Evolutionary conservation across 2,888 invertebrate genomes (phyloP).

Genomic region (Cantharis rufa): DNA sequence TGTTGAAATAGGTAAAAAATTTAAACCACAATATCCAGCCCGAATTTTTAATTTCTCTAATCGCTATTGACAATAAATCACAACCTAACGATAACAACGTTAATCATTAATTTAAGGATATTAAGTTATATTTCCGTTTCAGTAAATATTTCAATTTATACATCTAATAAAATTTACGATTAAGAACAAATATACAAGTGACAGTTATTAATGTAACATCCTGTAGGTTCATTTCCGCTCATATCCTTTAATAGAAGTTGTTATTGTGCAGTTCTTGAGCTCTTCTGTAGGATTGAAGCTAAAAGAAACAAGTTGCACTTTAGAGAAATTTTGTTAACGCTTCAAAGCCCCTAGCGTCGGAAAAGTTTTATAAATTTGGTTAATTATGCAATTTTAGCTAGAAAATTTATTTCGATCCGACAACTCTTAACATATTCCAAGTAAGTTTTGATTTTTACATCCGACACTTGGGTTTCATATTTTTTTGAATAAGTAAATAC

Average conservation of each 20-base stretch:
- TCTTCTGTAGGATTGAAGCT: constrained; percentile 48
- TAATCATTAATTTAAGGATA: neutral
- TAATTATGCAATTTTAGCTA: neutral
- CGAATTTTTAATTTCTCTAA: constrained; percentile 34
- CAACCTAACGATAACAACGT: constrained; percentile 38
- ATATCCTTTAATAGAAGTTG: constrained; percentile 34
- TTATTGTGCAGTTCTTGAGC: constrained; percentile 42
- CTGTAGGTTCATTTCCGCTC: constrained; percentile 11
- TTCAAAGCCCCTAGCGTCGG: neutral
- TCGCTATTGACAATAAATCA: constrained; percentile 37
- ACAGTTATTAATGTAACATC: constrained; percentile 26
- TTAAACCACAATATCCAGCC: constrained; percentile 35
- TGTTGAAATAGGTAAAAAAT: neutral
- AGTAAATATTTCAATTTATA: neutral
- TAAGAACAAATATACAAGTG: constrained; percentile 24
- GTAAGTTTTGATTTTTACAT: neutral
- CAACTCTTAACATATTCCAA: neutral
- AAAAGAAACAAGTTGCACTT: constrained; percentile 26
- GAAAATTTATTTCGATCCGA: neutral
- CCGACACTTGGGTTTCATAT: neutral
- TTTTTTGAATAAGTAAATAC: neutral
- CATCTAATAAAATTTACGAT: neutral
- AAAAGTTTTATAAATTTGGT: neutral
- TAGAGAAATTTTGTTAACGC: neutral
- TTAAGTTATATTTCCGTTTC: neutral